Evolutionary conservation across 2,797 vertebrate species (phyloP), one percentile per base, ranked within the genome.

Genomic region (Diplodus sargus): DNA sequence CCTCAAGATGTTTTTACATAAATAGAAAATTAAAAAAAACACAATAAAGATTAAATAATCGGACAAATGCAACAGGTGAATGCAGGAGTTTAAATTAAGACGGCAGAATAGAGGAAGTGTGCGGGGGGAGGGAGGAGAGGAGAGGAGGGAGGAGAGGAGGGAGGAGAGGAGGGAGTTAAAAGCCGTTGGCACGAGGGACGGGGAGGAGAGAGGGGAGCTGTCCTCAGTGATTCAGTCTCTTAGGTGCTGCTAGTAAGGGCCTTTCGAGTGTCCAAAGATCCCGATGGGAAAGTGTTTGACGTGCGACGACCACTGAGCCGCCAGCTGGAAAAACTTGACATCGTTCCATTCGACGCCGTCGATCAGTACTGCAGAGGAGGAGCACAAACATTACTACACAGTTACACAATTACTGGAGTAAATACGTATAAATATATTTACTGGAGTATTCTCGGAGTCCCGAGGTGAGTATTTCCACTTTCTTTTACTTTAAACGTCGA

Each of bases 241-340:
- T 78, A 85, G 78, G 78, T 76, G 87, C 43, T 83, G 91, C 93
- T 97, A 98, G 93, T 97, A 97, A 58, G 96, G 93, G 80, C 96
- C 95, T 94, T 99, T 99, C 23, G 96, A 93, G 95, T 97, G 97
- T 93, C 98, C 97, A 68, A 99, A 99, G 91, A 97, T 96, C 89
- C 97, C 99, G 81, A 99, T 97, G 73, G 98, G 98, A 89, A 99
- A 99, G 94, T 99, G 97, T 92, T 99, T 99, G 92, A 99, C 98
- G 0, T 99, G 98, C 42, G 98, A 99, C 12, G 98, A 99, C 98
- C 98, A 99, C 93, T 99, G 98, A 23, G 98, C 98, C 1, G 98
- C 98, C 89, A 99, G 94, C 94, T 99, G 98, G 93, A 99, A 99
- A 94, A 99, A 99, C 95, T 99, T 99, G 65, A 99, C 98, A 0